Conservation (phyloP, 2,113 vertebrate genomes). For the Cariama cristata region DNA sequence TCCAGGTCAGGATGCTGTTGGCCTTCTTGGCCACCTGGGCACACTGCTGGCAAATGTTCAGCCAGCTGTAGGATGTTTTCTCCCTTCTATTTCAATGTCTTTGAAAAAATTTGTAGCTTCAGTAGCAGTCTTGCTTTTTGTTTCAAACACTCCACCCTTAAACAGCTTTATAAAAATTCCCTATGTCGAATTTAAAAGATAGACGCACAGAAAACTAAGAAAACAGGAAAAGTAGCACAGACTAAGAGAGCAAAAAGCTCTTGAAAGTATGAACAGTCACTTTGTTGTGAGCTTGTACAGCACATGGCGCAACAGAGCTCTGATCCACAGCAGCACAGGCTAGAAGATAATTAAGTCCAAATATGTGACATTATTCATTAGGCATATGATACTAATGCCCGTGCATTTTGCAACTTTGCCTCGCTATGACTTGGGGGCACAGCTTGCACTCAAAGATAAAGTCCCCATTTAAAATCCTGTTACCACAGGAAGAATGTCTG, state of each 20-base stretch:
- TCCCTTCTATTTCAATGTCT: not conserved
- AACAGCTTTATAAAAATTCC: not conserved
- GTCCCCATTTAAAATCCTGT: not conserved
- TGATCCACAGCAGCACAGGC: not conserved
- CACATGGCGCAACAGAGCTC: not conserved
- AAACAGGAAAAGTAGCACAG: not conserved
- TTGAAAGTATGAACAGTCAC: not conserved
- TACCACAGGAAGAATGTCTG: not conserved
- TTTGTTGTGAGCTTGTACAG: not conserved
- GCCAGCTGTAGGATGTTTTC: not conserved
- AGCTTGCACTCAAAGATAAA: slow-evolving; percentile 18
- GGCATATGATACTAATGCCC: not conserved
- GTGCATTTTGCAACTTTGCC: not conserved
- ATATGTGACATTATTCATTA: not conserved
- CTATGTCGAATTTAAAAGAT: not conserved
- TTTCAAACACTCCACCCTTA: not conserved
- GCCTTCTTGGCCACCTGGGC: too few relatives aligned
- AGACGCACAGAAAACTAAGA: not conserved
- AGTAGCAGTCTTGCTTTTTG: not conserved
- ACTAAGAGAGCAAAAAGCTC: not conserved
- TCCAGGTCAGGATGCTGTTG: too few relatives aligned
- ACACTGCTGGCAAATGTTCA: too few relatives aligned
- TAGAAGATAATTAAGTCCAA: not conserved
- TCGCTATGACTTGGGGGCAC: not conserved
- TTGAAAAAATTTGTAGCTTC: not conserved